Evolutionary conservation across 2,888 invertebrate species (phyloP).

Genomic region (Icerya purchasi): DNA sequence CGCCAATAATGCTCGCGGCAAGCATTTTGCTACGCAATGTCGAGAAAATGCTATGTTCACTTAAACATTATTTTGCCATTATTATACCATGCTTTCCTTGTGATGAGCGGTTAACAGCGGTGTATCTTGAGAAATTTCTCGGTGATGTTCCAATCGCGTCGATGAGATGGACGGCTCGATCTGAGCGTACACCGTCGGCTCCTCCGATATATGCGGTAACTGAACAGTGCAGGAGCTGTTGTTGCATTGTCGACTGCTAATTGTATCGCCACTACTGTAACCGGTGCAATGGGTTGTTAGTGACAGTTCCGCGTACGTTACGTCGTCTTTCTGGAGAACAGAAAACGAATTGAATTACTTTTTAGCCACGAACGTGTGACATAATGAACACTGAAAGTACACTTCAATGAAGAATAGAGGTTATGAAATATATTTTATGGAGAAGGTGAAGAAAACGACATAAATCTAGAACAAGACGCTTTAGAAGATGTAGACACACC

Average conservation of each 20-base stretch:
- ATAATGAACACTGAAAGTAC: no score
- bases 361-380: no score
- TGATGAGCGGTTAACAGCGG: conserved; percentile 16
- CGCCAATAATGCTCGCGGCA: no score
- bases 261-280: not conserved
- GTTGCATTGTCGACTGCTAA: not conserved
- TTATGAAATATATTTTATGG: no score
- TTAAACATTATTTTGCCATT: no score
- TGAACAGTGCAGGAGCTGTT: no score
- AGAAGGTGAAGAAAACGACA: no score
- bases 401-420: no score
- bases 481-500: no score
- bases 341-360: not conserved
- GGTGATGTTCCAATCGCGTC: conserved; percentile 4
- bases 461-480: no score
- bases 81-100: conserved; percentile 20
- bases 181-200: conserved; percentile 35
- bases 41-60: no score
- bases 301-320: conserved; percentile 35
- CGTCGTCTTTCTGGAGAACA: conserved; percentile 28
- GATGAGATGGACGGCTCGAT: conserved; percentile 26
- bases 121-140: conserved; percentile 14
- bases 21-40: no score
- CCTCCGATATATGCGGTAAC: conserved; percentile 18
- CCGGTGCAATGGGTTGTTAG: conserved; percentile 22